Base-by-base conservation (phyloP, 2,888 invertebrate genomes). In the Pyrgus malvae region DNA sequence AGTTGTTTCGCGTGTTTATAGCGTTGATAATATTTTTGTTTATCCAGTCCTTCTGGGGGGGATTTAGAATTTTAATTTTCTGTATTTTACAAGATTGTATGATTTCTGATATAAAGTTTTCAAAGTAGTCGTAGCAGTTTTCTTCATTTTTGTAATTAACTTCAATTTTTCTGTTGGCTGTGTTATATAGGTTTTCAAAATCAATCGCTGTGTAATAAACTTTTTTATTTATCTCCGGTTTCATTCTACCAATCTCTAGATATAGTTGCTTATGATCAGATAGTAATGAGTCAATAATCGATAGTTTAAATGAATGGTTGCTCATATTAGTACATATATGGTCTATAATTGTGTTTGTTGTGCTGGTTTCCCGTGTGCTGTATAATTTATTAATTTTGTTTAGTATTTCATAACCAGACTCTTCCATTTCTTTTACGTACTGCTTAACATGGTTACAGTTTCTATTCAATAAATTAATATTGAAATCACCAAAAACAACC, bases 221-320 rank as follows among this genome's bases (percentile, higher is more conserved):
- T 38, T 25, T 44, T 46, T 25, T 27, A 23, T 25, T 35, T 23
- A 11, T 3, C 9, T 25, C 3, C 3, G 27, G 40, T 19, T 16
- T 7, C 12, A 12, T 11, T 14, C 11, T 4, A 14, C 19, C 19
- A 19, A 38, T 19, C n/a, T 38, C 58, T n/a, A 63, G 21, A 50
- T 56, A 65, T 17, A 62, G 40, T 12, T 63, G 65, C 21, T 59
- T 64, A 27, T 63, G 62, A 29, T 63, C 63, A 3, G 61, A 62
- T n/a, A 66, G 16, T 0, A 57, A 5, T 5, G 67, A 63, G n/a
- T 67, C 64, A 7, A 63, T 56, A 8, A 63, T 48, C 2, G 56
- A 41, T 3, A 58, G 42, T 23, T 19, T 48, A 14, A 53, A 48
- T 17, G 25, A 6, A 38, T 59, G 21, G 6, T 61, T 48, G 8